These are phyloP conservation scores for Pangasius djambal DNA, from an alignment of 2,797 vertebrate genomes.

Conservation along the genomic window DNA sequence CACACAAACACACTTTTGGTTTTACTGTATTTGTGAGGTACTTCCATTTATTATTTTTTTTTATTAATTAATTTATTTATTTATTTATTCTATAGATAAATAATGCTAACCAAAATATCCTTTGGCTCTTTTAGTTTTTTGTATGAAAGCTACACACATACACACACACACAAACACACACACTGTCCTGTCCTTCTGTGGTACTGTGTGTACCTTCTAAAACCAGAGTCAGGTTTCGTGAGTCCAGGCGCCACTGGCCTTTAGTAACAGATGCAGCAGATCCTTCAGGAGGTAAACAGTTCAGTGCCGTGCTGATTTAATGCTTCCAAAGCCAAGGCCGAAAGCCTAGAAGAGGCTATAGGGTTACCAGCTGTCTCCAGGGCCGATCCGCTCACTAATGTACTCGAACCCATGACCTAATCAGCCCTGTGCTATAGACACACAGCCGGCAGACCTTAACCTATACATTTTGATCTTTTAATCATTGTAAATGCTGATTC, in stretches of 20 bases:
- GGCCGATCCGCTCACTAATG: constrained; percentile 22
- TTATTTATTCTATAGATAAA: no score
- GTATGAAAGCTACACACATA: neutral
- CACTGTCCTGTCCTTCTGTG: constrained; percentile 55
- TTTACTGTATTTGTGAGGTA: no score
- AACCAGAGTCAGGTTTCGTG: constrained; percentile 50
- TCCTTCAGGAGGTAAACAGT: constrained; percentile 59
- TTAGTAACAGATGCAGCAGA: constrained; percentile 49
- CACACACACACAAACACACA: neutral
- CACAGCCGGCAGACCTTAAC: neutral
- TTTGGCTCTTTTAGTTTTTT: no score
- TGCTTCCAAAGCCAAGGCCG: constrained; percentile 48
- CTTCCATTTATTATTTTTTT: no score
- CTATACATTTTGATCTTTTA: neutral
- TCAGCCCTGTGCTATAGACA: neutral
- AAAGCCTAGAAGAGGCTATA: constrained; percentile 49
- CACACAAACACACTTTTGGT: neutral
- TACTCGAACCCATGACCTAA: constrained; percentile 22
- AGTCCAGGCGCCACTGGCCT: constrained; percentile 57
- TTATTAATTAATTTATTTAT: no score
- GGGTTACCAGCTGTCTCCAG: constrained; percentile 44
- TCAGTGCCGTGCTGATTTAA: constrained; percentile 52
- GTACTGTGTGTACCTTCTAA: constrained; percentile 36
- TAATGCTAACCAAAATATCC: no score
- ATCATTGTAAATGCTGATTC: neutral